These are phyloP conservation scores for Tyto alba DNA, from an alignment of 2,113 vertebrate species.

Conservation along the genomic window DNA sequence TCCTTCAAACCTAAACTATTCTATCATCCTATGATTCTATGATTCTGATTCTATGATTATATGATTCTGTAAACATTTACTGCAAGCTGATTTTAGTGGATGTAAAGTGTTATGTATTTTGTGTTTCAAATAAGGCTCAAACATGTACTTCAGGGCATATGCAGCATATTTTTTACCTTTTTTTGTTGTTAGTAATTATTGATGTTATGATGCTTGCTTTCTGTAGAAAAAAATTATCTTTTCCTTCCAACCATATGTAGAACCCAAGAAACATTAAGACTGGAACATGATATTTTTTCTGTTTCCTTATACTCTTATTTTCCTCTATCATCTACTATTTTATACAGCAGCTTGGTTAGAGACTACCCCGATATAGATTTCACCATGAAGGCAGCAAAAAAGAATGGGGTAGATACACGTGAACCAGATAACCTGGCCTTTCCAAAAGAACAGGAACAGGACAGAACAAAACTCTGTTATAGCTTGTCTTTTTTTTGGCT, in stretches of 20 bases:
- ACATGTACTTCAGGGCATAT: neutral
- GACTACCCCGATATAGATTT: neutral
- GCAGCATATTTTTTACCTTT: neutral
- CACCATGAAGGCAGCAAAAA: neutral
- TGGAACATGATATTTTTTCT: neutral
- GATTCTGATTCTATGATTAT: neutral
- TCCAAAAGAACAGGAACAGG: neutral
- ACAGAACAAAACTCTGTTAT: neutral
- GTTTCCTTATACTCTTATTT: neutral
- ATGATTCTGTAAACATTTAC: neutral
- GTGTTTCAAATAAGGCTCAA: neutral
- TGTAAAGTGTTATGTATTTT: neutral
- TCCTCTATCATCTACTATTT: neutral
- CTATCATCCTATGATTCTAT: neutral
- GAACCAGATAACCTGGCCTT: neutral
- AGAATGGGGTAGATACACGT: accelerated
- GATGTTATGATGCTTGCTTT: neutral
- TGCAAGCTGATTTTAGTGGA: neutral
- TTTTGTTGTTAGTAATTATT: neutral
- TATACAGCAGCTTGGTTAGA: neutral
- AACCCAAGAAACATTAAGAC: neutral
- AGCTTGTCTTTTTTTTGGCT: neutral
- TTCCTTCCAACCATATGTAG: neutral
- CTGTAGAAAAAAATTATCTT: neutral
- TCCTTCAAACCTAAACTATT: neutral